These are phyloP conservation scores for Phoxinus dragarum DNA, from an alignment of 2,797 vertebrate genomes.

Conservation along the genomic window DNA sequence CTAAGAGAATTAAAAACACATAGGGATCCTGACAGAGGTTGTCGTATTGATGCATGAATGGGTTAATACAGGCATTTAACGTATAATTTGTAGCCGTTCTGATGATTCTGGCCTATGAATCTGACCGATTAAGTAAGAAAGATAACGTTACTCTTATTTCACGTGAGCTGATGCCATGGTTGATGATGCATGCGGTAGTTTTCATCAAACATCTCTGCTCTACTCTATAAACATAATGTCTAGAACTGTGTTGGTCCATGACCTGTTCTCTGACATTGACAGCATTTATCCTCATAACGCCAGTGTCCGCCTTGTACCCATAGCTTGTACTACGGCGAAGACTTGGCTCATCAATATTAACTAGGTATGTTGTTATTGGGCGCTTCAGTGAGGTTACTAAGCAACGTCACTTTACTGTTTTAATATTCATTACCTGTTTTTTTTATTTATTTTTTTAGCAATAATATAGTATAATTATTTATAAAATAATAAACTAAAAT, in stretches of 20 bases:
- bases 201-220: background rate
- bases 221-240: background rate
- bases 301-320: background rate
- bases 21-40: too few species aligned
- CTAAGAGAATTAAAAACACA: too few species aligned
- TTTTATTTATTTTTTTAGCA: background rate
- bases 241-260: background rate
- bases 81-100: background rate
- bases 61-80: background rate
- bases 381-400: background rate
- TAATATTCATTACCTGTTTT: background rate
- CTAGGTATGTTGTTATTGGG: background rate
- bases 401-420: background rate
- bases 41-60: too few species aligned
- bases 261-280: conserved; percentile 8
- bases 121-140: too few species aligned
- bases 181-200: background rate
- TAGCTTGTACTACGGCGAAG: background rate
- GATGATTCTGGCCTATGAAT: background rate
- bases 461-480: background rate
- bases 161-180: too few species aligned
- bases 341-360: conserved; percentile 26
- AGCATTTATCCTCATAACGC: background rate
- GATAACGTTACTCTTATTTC: background rate
- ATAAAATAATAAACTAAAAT: background rate